A percentile compares a stretch with the other conserved stretches of the same genome.
Conservation (phyloP, 1,140 invertebrate genomes). For the Conus betulinus region DNA sequence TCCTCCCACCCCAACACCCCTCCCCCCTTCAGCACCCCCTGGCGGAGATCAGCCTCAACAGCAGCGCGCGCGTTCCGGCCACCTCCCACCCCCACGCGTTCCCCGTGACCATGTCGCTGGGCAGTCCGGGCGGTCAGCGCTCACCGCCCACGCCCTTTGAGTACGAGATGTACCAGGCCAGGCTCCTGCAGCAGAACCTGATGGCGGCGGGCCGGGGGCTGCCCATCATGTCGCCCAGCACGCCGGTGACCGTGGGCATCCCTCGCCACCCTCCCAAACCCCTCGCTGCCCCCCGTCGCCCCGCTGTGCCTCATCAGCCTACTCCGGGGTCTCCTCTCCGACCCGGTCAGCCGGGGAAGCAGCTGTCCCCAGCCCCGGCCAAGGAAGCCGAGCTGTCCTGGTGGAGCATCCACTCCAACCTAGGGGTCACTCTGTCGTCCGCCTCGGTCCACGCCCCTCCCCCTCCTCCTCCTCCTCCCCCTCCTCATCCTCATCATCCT, state of each 20-base stretch:
- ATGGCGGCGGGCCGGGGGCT: slow-evolving; percentile 48
- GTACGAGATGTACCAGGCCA: slow-evolving; percentile 59
- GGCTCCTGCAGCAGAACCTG: slow-evolving; percentile 60
- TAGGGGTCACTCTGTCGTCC: slow-evolving; percentile 28
- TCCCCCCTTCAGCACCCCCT: slow-evolving; percentile 17
- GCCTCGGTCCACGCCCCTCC: neutral
- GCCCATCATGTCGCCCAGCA: neutral
- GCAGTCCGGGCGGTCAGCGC: slow-evolving; percentile 15
- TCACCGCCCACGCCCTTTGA: slow-evolving; percentile 48
- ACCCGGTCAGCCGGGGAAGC: slow-evolving; percentile 42
- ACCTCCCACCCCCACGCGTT: slow-evolving; percentile 3
- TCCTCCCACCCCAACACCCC: neutral
- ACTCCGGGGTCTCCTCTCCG: neutral
- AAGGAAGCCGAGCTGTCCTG: slow-evolving; percentile 61
- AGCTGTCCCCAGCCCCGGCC: slow-evolving; percentile 61
- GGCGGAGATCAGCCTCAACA: slow-evolving; percentile 45
- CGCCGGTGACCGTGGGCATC: neutral
- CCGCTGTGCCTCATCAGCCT: slow-evolving; percentile 25
- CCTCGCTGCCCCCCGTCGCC: slow-evolving; percentile 1
- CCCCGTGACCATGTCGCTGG: slow-evolving; percentile 19
- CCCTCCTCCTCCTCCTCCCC: neutral
- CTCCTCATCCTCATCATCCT: neutral
- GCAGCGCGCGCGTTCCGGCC: slow-evolving; percentile 37
- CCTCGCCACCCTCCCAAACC: neutral
- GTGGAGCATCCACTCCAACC: slow-evolving; percentile 60